Base-by-base conservation (phyloP, 2,797 vertebrate genomes). In the Hyperoplus lanceolatus region DNA sequence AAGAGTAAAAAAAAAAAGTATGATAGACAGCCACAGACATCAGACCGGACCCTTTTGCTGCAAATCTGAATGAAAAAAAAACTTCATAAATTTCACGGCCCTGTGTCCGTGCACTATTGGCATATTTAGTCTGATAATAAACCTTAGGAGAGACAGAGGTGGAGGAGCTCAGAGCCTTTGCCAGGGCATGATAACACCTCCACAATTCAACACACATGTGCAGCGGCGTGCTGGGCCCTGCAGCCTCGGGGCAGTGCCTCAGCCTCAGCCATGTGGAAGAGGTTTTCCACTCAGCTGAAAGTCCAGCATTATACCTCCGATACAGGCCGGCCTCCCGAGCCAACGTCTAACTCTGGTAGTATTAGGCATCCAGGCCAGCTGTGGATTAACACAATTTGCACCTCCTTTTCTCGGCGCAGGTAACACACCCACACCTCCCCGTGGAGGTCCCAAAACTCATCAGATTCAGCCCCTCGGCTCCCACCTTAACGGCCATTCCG, bases 191-290 rank as follows among this genome's bases (percentile, higher is more conserved):
- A 93, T 87, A 94, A 94, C 93, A 93, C 94, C 89, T 93, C 80
- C 55, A 88, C 94, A 95, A 95, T 95, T 90, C 88, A 93, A 94
- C 86, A 90, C 95, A 95, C 87, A 94, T 96, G 94, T 94, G 87
- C 49, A 4, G 63, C 75, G 54, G 79, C 78, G 62, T 73, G 92
- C 89, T 78, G 84, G 88, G 83, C 90, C 68, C 29, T 29, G 59
- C 82, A 73, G 93, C 94, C 94, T 77, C 58, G 73, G 91, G 92
- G 80, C 89, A 85, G 70, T 76, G 70, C 73, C 88, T 83, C 83
- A 10, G 1, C 84, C 29, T 29, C 86, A 71, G 83, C 93, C 29
- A 94, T 94, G 92, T 94, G 93, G 93, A 93, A 93, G 81, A 91
- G 83, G 85, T 93, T 95, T 95, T 93, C 92, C 84, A 95, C 88